Percentiles rank a stretch among this genome's conserved stretches.
Conservation (phyloP, 2,113 vertebrate species). For the Cottus gobio region DNA sequence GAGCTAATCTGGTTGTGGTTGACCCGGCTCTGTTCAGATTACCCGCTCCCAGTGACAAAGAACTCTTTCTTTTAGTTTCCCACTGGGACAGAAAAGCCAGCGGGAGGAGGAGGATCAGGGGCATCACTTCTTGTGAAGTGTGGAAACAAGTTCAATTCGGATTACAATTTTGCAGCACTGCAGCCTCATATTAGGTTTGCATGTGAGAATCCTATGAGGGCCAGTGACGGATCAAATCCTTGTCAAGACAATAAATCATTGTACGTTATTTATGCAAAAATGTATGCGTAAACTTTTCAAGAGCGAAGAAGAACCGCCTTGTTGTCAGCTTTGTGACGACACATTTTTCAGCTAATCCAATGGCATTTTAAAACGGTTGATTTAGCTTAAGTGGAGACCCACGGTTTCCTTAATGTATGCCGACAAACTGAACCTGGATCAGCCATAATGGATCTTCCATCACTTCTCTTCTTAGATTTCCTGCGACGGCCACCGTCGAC, state of each 20-base stretch:
- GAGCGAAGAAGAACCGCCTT: not conserved
- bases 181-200: not conserved
- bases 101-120: not conserved
- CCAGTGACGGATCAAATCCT: not conserved
- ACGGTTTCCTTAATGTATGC: not conserved
- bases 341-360: no score
- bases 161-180: not conserved
- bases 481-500: no score
- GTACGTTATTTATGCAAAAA: not conserved
- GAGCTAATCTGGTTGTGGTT: slow-evolving; percentile 44
- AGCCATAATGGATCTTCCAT: not conserved
- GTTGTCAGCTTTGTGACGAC: not conserved
- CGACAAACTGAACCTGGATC: not conserved
- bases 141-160: not conserved
- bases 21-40: slow-evolving; percentile 62
- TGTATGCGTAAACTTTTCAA: not conserved
- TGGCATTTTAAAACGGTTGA: not conserved
- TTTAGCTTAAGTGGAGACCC: not conserved
- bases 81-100: not conserved
- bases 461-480: not conserved
- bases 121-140: not conserved
- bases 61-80: slow-evolving; percentile 62
- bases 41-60: slow-evolving; percentile 65
- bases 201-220: not conserved
- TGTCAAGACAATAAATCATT: not conserved